Evolutionary conservation across 2,113 vertebrate genomes (phyloP).

Genomic region (Plotosus lineatus): DNA sequence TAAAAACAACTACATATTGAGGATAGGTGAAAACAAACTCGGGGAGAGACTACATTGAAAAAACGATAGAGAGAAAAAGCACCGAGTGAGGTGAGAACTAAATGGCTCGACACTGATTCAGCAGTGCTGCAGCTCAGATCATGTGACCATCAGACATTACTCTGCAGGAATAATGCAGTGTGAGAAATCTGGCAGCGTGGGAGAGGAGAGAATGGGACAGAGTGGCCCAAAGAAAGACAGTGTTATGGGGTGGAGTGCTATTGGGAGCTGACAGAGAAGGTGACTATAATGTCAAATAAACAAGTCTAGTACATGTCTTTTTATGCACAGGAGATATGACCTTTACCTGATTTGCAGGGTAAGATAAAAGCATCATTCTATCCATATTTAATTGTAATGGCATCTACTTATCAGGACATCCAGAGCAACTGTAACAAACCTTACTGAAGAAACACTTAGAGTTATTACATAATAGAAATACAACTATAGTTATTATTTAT

Average conservation of each 20-base stretch:
- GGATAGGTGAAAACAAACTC: background rate
- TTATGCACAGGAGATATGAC: background rate
- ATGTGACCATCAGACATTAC: conserved; percentile 64
- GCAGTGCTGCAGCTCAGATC: conserved; percentile 69
- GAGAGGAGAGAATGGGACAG: background rate
- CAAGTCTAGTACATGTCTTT: background rate
- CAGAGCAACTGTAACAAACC: background rate
- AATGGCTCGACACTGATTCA: conserved; percentile 65
- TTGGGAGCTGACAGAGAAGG: background rate
- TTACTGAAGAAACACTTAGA: background rate
- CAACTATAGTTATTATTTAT: too few relatives aligned
- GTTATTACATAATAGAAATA: too few relatives aligned
- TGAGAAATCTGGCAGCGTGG: conserved; percentile 42
- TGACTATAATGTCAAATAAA: background rate
- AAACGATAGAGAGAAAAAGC: background rate
- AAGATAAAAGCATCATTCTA: too few relatives aligned
- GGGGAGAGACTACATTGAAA: background rate
- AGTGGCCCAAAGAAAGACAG: conserved; percentile 26
- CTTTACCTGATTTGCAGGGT: background rate
- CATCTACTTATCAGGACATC: background rate
- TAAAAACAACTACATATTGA: background rate
- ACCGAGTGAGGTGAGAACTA: background rate
- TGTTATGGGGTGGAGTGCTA: background rate
- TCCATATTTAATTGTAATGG: background rate
- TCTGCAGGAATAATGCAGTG: conserved; percentile 71